Base-by-base conservation (phyloP, 2,888 invertebrate genomes). In the Aricia artaxerxes region DNA sequence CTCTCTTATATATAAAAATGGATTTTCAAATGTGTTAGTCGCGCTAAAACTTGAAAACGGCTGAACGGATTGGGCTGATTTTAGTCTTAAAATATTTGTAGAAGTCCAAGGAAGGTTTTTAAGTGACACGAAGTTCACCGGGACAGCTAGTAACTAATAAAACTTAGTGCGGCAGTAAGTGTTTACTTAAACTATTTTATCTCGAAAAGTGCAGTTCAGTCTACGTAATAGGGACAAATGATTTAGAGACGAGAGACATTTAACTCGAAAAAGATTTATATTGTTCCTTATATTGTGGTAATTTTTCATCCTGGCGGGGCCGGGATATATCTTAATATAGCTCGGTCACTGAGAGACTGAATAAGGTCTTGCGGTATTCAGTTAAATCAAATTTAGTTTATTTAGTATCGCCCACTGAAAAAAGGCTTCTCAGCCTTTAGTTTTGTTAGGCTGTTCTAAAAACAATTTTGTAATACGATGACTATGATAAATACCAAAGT, bases 281-380 rank as follows among this genome's bases (percentile, higher is more conserved):
- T 69, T 69, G 69, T 69, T 69, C 69, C 69, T 69, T 69, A 69
- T 38, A 69, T 69, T 69, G 69, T 69, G 69, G 69, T 38, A 9
- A 69, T 69, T 35, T 69, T 24, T 69, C 69, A 38, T 69, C 35
- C 69, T 35, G 38, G 13, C 38, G 35, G 31, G 11, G 64, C 31
- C 31, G 64, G 64, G 35, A 31, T 69, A 69, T 35, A 35, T 31
- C 31, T 69, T 31, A 31, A 69, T 31, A 31, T 31, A 24, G 5
- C 64, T 64, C 31, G 61, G 61, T 3, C 7, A 3, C 11, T 9
- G 31, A 64, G 64, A 64, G 13, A 69, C 4, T 1, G 69, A 31
- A 64, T 24, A 4, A 69, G 35, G n/a, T 11, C 31, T 69, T 69
- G 11, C 13, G 4, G 0, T 64, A 11, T 64, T 61, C 11, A 35